phyloP scores from a whole-genome alignment of 1,140 invertebrate genomes.

The Nephila pilipes region DNA sequence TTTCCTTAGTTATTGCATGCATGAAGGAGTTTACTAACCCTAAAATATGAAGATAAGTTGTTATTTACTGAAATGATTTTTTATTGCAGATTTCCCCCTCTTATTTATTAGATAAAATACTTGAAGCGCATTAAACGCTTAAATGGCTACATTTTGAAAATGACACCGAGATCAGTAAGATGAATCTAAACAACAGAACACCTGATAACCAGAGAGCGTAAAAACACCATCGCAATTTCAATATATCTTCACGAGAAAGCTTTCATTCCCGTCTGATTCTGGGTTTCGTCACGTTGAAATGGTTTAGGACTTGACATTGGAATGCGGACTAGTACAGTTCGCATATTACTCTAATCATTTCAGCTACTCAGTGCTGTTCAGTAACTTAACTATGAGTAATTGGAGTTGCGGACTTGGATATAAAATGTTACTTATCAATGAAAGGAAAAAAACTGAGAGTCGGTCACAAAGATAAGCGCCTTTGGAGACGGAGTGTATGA shows the following conservation, averaged over 20 bases:
- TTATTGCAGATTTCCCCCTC: not conserved
- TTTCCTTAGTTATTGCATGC: too few species aligned
- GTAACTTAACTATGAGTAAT: conserved; percentile 26
- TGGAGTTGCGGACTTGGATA: not conserved
- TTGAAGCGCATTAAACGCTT: too few species aligned
- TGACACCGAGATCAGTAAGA: not conserved
- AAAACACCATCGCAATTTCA: not conserved
- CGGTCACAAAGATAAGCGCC: not conserved
- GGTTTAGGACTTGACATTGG: conserved; percentile 6
- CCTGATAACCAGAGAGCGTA: not conserved
- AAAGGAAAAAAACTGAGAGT: not conserved
- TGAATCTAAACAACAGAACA: conserved; percentile 13
- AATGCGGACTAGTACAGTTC: not conserved
- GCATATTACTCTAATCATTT: conserved; percentile 5
- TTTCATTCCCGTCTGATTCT: not conserved
- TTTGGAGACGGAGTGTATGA: not conserved
- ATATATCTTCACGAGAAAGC: not conserved
- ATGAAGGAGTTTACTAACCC: not conserved
- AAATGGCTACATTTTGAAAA: too few species aligned
- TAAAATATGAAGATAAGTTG: not conserved
- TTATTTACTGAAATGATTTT: not conserved
- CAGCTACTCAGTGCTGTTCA: not conserved
- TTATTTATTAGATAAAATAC: not conserved
- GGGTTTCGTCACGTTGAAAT: not conserved
- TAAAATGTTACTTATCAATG: not conserved